phyloP scores from a whole-genome alignment of 2,888 invertebrate species.

The Ctena decussata region DNA sequence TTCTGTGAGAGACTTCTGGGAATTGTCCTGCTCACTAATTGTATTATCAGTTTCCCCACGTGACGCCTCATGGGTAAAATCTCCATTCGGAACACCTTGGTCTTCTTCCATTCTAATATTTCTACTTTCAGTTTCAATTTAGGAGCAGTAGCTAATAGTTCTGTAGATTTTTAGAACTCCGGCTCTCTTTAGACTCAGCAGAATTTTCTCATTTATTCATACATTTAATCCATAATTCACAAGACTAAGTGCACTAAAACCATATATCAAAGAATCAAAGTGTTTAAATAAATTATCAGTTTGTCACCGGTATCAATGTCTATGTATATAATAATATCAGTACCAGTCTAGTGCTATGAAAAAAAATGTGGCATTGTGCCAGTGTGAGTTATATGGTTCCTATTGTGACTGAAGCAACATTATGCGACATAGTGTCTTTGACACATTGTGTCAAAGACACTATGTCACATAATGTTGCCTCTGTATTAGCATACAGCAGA shows the following conservation, averaged over 20 bases:
- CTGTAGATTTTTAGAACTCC: too few relatives aligned
- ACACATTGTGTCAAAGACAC: too few relatives aligned
- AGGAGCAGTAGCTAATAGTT: too few relatives aligned
- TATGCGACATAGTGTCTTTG: too few relatives aligned
- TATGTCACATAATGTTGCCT: too few relatives aligned
- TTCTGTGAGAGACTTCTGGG: not conserved
- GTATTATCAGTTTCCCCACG: constrained; percentile 31
- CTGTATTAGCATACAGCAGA: too few relatives aligned
- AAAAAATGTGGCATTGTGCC: not conserved
- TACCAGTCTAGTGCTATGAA: not conserved
- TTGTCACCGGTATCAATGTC: not conserved
- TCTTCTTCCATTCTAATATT: constrained; percentile 46
- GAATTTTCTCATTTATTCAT: too few relatives aligned
- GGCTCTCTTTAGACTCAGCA: too few relatives aligned
- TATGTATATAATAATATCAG: not conserved
- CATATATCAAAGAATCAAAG: not conserved
- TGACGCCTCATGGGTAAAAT: constrained; percentile 32
- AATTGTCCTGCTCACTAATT: not conserved
- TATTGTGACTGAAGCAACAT: too few relatives aligned
- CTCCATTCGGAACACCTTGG: constrained; percentile 48
- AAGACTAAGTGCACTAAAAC: not conserved
- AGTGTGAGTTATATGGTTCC: not conserved
- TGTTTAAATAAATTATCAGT: constrained; percentile 5
- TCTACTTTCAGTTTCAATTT: constrained; percentile 13
- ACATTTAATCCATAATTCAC: not conserved